phyloP scores from a whole-genome alignment of 2,113 vertebrate genomes.

The Seriola quinqueradiata region DNA sequence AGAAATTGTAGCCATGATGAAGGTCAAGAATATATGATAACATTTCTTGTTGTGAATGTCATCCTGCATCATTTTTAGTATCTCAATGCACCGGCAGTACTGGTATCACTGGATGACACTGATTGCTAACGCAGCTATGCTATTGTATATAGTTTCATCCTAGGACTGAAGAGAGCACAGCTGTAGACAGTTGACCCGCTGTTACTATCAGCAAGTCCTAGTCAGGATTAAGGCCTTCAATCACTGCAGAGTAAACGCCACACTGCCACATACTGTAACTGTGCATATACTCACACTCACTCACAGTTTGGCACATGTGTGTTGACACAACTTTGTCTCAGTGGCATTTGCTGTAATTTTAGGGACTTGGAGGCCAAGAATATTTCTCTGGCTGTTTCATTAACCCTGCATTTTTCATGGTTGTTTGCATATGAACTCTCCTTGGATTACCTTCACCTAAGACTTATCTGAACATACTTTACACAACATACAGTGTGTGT shows the following conservation, averaged over 20 bases:
- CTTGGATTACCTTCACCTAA: background rate
- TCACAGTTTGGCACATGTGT: background rate
- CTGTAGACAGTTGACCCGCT: conserved; percentile 23
- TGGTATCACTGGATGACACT: background rate
- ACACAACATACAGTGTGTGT: too few relatives aligned
- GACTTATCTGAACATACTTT: too few relatives aligned
- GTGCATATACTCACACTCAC: background rate
- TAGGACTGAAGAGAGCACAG: background rate
- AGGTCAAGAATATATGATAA: background rate
- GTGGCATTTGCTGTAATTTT: conserved; percentile 41
- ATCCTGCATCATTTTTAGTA: background rate
- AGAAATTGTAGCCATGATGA: background rate
- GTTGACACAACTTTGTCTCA: conserved; percentile 12
- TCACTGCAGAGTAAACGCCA: conserved; percentile 54
- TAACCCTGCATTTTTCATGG: conserved; percentile 18
- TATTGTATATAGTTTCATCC: background rate
- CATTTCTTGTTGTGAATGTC: background rate
- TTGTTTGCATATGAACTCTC: conserved; percentile 19
- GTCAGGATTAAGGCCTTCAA: conserved; percentile 50
- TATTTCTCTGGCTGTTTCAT: conserved; percentile 36
- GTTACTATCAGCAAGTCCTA: conserved; percentile 36
- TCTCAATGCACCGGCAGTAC: background rate
- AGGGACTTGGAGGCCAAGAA: conserved; percentile 14
- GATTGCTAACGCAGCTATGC: background rate
- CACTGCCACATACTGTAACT: conserved; percentile 46